Evolutionary conservation across 2,113 vertebrate genomes (phyloP).

Genomic region (Rallus limicola): DNA sequence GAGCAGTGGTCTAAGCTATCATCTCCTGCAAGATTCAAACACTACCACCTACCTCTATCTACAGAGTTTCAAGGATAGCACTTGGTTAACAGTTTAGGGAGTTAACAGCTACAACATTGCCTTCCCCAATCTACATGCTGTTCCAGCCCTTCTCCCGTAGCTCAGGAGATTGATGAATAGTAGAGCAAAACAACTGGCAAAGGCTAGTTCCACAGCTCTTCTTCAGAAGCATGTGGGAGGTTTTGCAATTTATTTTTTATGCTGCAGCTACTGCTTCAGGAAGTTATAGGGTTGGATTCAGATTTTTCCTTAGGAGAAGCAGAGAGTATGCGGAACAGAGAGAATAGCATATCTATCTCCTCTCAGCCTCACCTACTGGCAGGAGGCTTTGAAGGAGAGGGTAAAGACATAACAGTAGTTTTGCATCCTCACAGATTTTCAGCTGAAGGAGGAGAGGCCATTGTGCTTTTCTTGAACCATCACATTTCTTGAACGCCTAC

Average conservation of each 20-base stretch:
- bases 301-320: background rate
- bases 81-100: background rate
- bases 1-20: background rate
- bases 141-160: background rate
- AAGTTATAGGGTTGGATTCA: background rate
- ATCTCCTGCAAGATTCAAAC: background rate
- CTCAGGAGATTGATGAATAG: background rate
- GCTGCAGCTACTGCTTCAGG: background rate
- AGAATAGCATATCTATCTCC: background rate
- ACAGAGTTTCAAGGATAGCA: background rate
- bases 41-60: background rate
- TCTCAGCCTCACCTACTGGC: background rate
- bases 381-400: constrained; percentile 27
- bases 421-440: background rate
- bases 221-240: background rate
- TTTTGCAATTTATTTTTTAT: constrained; percentile 1
- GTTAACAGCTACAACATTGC: background rate
- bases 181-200: background rate
- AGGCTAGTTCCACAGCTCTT: background rate
- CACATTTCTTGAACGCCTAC: background rate
- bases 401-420: background rate
- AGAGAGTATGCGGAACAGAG: background rate
- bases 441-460: background rate
- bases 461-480: background rate
- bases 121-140: background rate